phyloP scores from a whole-genome alignment of 2,797 vertebrate species.

The Mycteria americana region DNA sequence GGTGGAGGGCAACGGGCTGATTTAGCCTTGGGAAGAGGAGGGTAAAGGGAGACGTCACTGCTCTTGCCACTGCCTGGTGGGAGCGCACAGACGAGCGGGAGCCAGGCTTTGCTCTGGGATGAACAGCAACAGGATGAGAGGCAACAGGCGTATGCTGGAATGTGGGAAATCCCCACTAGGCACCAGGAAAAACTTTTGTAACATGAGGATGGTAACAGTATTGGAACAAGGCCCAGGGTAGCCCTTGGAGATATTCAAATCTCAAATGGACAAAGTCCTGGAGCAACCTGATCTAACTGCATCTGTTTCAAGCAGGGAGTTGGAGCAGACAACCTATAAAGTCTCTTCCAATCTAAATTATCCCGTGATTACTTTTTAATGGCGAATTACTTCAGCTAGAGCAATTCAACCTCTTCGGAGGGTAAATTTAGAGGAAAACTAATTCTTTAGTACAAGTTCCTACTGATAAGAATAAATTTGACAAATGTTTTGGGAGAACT shows the following conservation, averaged over 20 bases:
- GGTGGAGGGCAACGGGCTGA: accelerated
- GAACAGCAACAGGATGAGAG: neutral
- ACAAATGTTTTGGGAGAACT: neutral
- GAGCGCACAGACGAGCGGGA: neutral
- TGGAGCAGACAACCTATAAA: neutral
- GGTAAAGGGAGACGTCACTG: neutral
- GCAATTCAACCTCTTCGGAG: neutral
- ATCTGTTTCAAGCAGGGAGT: neutral
- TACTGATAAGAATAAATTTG: neutral
- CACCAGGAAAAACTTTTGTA: neutral
- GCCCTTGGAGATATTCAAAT: neutral
- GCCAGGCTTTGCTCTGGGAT: neutral
- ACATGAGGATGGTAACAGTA: neutral
- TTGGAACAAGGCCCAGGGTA: neutral
- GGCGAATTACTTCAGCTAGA: neutral
- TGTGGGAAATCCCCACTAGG: neutral
- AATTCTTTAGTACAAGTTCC: neutral
- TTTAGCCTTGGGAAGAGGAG: neutral
- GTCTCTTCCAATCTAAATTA: neutral
- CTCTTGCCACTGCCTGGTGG: neutral
- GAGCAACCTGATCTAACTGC: neutral
- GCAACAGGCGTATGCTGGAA: neutral
- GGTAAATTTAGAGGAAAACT: neutral
- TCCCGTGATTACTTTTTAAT: neutral
- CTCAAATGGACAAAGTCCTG: neutral